Base-by-base conservation (phyloP, 2,888 invertebrate species). In the Tryphoninae sp. region DNA sequence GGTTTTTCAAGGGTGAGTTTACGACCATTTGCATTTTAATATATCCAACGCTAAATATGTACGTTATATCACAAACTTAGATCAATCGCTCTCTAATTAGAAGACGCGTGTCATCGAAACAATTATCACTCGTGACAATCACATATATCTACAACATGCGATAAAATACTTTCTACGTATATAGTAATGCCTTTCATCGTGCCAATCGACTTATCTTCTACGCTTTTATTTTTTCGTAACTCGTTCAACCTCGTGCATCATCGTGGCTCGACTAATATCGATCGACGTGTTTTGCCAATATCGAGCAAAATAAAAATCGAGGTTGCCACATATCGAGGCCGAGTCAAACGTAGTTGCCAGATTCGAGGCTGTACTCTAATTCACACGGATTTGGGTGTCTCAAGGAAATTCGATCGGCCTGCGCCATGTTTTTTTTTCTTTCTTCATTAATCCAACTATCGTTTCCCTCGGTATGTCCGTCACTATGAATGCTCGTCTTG, bases 1-100 rank as follows among this genome's bases (percentile, higher is more conserved):
- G 77, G 85, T 1, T 91, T 91, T 71, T 85, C 90, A 3, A 87
- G 87, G 86, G 89, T 89, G 85, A 86, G 86, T 86, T 67, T 51
- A 22, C 6, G 62, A 16, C 58, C 68, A 8, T 55, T 22, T 62
- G 23, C 49, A 59, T 8, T 62, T 59, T 73, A 55, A 22, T 2
- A 58, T 9, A 19, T 16, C 19, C 7, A 6, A 33, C 33, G 33
- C 33, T 33, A 33, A 33, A 33, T 11, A 45, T 45, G 45, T 3
- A 45, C 13, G 13, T 13, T 45, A 45, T 45, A 45, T 45, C 9
- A 45, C 13, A 45, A 45, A 33, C 33, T 33, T 33, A 33, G 6
- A 33, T 33, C 33, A 33, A 33, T 33, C 33, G 33, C 7, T 33
- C 33, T 33, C 33, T 33, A 33, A 33, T 33, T 33, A 33, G 33